Evolutionary conservation across 2,888 invertebrate species (phyloP).

Genomic region (Apamea monoglypha): DNA sequence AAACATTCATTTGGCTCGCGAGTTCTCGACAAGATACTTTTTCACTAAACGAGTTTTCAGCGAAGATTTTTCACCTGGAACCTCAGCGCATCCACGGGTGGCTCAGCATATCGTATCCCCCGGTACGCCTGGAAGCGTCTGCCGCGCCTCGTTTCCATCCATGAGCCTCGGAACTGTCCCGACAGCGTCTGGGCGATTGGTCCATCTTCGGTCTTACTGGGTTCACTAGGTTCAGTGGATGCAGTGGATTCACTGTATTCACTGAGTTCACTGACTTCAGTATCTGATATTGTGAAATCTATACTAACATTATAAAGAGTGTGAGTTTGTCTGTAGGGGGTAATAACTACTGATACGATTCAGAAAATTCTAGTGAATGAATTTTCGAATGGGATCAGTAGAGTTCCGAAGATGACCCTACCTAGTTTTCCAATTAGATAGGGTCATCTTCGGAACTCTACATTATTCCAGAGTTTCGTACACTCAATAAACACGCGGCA

Average conservation of each 20-base stretch:
- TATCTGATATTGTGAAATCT: not conserved
- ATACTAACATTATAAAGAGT: not conserved
- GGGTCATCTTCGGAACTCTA: too few relatives aligned
- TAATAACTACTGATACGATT: not conserved
- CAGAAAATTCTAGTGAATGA: not conserved
- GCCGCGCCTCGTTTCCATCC: slow-evolving; percentile 79
- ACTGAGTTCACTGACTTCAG: not conserved
- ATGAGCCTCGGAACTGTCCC: slow-evolving; percentile 81
- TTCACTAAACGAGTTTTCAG: not conserved
- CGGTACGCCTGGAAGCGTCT: slow-evolving; percentile 83
- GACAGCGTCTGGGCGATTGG: slow-evolving; percentile 70
- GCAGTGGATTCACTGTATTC: not conserved
- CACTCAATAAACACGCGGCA: not conserved
- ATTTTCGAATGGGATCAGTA: not conserved
- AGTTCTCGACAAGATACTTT: not conserved
- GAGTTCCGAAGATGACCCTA: not conserved
- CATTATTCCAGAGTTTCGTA: not conserved
- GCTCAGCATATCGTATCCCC: slow-evolving; percentile 84
- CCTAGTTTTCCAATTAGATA: too few relatives aligned
- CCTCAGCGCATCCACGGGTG: slow-evolving; percentile 80
- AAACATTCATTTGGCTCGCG: not conserved
- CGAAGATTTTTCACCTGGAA: slow-evolving; percentile 76
- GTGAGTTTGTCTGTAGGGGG: not conserved
- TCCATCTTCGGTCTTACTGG: not conserved
- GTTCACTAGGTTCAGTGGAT: too few relatives aligned